These are phyloP conservation scores for Labeo calbasu DNA, from an alignment of 2,797 vertebrate species.

Conservation along the genomic window DNA sequence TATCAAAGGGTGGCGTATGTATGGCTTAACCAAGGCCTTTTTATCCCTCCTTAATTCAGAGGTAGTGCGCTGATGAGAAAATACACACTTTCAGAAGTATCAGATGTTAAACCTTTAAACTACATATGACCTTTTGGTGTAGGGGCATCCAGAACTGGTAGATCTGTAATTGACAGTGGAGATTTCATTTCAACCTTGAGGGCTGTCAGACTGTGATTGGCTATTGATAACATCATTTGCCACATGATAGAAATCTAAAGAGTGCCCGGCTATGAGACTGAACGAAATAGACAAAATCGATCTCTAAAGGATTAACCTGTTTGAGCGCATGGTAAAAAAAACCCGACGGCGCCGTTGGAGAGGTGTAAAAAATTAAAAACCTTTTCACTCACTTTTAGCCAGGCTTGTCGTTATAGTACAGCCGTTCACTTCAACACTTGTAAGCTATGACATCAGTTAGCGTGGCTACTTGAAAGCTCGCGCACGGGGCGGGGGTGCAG, in stretches of 20 bases:
- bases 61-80: not conserved
- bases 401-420: constrained; percentile 32
- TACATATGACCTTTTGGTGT: constrained; percentile 9
- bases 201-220: constrained; percentile 36
- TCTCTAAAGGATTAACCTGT: constrained; percentile 56
- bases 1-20: constrained; percentile 4
- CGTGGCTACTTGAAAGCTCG: constrained; percentile 66
- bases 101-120: constrained; percentile 25
- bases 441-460: constrained; percentile 81
- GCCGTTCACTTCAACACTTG: constrained; percentile 61
- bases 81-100: not conserved
- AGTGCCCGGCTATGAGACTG: constrained; percentile 57
- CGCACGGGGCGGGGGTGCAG: constrained; percentile 76
- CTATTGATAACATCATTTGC: constrained; percentile 69
- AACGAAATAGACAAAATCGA: constrained; percentile 52
- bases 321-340: constrained; percentile 37
- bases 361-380: constrained; percentile 30
- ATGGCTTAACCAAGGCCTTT: constrained; percentile 22
- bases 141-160: constrained; percentile 3
- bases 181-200: constrained; percentile 16
- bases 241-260: constrained; percentile 65
- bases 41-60: constrained; percentile 23
- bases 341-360: constrained; percentile 2
- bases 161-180: constrained; percentile 11
- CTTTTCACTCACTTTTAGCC: not conserved